Percentiles rank a stretch among this genome's conserved stretches.
Conservation (phyloP, 2,797 vertebrate species). For the Heterohyrax brucei region DNA sequence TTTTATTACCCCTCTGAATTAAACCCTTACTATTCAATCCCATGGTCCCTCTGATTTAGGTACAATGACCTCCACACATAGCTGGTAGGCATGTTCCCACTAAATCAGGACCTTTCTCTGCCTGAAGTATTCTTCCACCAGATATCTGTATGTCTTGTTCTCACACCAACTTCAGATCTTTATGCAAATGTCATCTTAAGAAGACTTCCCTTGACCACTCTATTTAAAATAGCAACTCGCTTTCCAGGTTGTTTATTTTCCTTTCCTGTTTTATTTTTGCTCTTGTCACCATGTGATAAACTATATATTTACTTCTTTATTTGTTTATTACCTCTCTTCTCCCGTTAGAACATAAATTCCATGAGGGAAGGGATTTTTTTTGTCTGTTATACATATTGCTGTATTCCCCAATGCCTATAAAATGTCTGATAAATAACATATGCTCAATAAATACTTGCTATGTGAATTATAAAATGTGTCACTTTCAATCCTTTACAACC, state of each 20-base stretch:
- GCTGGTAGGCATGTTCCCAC: not conserved
- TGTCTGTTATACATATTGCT: not conserved
- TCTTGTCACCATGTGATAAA: not conserved
- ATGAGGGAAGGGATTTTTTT: conserved; percentile 1
- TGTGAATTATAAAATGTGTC: conserved; percentile 34
- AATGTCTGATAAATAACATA: not conserved
- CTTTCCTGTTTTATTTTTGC: not conserved
- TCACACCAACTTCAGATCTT: not conserved
- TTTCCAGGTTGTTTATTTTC: not conserved
- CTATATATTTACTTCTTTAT: not conserved
- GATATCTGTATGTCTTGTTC: not conserved
- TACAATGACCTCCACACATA: not conserved
- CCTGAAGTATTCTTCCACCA: not conserved
- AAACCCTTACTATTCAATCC: not conserved
- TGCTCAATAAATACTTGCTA: conserved; percentile 39
- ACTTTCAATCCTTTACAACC: conserved; percentile 15
- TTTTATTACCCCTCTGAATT: not conserved
- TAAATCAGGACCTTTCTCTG: not conserved
- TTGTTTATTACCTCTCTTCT: conserved; percentile 36
- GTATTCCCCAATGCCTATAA: not conserved
- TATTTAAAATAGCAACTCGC: not conserved
- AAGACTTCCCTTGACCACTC: not conserved
- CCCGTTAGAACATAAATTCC: not conserved
- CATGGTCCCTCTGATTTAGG: not conserved
- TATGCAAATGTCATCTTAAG: not conserved